Percentiles rank a stretch among this genome's conserved stretches.
These are phyloP conservation scores for Lithodes maja DNA, from an alignment of 2,888 invertebrate species.

Conservation along the genomic window DNA sequence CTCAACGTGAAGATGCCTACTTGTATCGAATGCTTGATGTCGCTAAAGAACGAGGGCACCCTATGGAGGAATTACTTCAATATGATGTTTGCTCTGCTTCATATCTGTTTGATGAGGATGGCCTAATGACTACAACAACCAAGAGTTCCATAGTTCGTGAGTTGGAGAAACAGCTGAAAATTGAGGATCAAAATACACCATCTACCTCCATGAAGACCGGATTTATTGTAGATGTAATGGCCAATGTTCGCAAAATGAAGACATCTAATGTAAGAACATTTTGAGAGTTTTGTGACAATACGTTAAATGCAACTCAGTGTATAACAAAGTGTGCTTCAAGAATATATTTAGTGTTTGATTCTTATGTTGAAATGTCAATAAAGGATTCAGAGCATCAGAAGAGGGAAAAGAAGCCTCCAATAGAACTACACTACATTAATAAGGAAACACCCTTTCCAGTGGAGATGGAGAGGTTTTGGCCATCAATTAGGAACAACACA, in stretches of 20 bases:
- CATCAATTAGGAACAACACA: slow-evolving; percentile 3
- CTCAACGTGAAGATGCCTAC: background rate
- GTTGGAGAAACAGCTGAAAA: background rate
- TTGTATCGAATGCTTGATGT: background rate
- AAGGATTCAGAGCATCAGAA: background rate
- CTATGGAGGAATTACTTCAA: background rate
- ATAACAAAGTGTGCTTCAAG: background rate
- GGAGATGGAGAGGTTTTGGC: slow-evolving; percentile 5
- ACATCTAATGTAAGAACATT: background rate
- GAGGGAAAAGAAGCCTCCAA: background rate
- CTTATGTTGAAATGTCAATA: background rate
- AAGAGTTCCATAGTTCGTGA: background rate
- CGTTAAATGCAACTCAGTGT: background rate
- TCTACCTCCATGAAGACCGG: background rate
- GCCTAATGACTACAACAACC: background rate
- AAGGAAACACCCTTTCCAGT: background rate
- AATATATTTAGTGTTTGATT: slow-evolving; percentile 7
- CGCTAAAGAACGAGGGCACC: background rate
- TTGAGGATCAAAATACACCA: background rate
- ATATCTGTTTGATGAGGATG: background rate
- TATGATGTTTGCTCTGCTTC: background rate
- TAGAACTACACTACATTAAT: slow-evolving; percentile 10
- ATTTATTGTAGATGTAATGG: background rate
- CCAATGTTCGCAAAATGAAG: background rate
- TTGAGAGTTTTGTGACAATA: background rate